Evolutionary conservation across 35 echinoderm and acorn worm species (phyloP), one percentile per base, ranked within the genome.

Genomic region (Heliocidaris erythrogramma): DNA sequence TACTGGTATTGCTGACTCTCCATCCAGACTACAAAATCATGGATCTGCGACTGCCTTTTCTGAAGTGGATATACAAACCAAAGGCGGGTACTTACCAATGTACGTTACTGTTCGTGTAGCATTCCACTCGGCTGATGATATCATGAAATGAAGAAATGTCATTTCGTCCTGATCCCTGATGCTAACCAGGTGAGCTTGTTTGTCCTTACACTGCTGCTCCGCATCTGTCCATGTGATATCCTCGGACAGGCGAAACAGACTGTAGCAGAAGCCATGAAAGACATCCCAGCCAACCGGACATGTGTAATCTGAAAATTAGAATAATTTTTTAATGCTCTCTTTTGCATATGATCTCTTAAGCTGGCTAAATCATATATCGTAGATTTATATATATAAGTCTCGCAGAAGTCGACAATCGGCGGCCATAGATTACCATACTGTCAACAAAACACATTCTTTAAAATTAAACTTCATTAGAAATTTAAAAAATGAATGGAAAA

Each of bases 211-310:
- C 21, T 49, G 8, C 50, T 52, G 31, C 27, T 92, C 91, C 1
- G 91, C 91, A 32, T 92, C 91, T 10, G 5, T 92, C 91, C 91
- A 92, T n/a, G 91, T 50, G 13, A 59, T 50, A 13, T 32, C 91
- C 12, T 92, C 50, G 30, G 47, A 30, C 14, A 27, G 10, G 48
- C 31, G 29, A 30, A 92, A 13, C 10, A 92, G 50, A 13, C 13
- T 92, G 91, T 92, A 92, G 21, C 91, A 92, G n/a, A 16, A 92
- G 16, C 91, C 91, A 29, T 59, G 91, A 11, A 92, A 92, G 9
- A 92, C 16, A 48, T 59, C 49, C 91, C 49, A 92, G 10, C 32
- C 48, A 7, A 59, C 27, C 21, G 7, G 48, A 13, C 91, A 92
- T 21, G 16, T 59, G 49, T 56, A 92, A n/a, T 13, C 50, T 92